A percentile compares a stretch with the other conserved stretches of the same genome.
Conservation (phyloP, 2,797 vertebrate genomes). For the Zalophus californianus region DNA sequence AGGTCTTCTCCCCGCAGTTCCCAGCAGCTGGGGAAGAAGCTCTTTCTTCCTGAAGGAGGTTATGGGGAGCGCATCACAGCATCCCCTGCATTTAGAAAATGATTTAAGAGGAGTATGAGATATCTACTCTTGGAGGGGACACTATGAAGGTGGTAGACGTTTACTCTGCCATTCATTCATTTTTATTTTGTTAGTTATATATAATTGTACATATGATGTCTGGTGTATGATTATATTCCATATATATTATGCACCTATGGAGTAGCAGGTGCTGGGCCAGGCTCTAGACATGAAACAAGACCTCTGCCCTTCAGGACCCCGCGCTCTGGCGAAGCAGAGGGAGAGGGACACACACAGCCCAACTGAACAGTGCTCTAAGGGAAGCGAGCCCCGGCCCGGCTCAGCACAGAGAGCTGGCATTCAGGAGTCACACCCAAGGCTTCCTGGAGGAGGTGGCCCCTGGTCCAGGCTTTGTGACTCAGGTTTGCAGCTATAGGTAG, state of each 20-base stretch:
- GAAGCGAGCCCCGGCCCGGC: neutral
- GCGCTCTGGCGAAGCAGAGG: neutral
- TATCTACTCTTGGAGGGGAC: neutral
- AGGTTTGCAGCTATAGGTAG: neutral
- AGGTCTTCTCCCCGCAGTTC: neutral
- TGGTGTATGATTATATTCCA: neutral
- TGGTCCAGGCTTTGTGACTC: neutral
- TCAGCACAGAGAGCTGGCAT: too few species aligned
- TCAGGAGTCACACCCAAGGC: neutral
- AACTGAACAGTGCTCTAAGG: neutral
- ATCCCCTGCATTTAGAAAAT: neutral
- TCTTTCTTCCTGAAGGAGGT: neutral
- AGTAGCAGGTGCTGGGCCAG: neutral
- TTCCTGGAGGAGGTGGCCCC: neutral
- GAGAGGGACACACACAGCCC: neutral
- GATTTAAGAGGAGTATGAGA: neutral
- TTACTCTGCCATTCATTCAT: neutral
- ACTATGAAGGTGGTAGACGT: too few species aligned
- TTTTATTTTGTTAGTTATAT: neutral
- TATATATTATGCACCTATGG: neutral
- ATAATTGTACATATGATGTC: neutral
- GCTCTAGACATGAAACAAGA: neutral
- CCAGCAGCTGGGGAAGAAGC: neutral
- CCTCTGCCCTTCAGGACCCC: neutral
- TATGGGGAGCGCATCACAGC: fast-evolving